Evolutionary conservation across 2,113 vertebrate genomes (phyloP), one percentile per base, ranked within the genome.

Genomic region (Urocitellus parryii): DNA sequence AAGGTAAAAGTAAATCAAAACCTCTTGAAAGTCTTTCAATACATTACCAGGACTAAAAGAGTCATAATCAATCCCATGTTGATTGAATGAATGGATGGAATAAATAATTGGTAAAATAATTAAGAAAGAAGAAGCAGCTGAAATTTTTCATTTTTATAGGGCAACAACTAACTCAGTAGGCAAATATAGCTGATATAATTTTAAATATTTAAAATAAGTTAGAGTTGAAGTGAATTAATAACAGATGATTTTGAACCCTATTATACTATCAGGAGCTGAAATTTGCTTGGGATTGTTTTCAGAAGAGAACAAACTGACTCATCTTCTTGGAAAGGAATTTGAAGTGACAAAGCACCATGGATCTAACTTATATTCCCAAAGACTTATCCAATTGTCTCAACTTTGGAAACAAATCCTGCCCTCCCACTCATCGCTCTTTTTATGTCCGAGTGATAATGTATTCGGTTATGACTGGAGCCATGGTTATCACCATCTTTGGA

Each of bases 401-500:
- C 68, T 93, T 96, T 96, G 96, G 86, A 37, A 98, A 97, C 77
- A 97, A 97, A 83, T 97, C 96, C 48, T 98, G 97, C 14, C 97
- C 97, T 89, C 91, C 96, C 63, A 97, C 88, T 70, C 88, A 32
- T 14, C 83, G 74, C 48, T 74, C 96, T 72, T 89, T 97, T 42
- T 86, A 93, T 0, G 34, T 97, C 8, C 96, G 97, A 51, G 7
- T 88, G 32, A n/a, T 95, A 3, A 94, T 98, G 96, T 98, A 98
- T 24, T 82, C 65, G 0, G 32, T 98, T 39, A 90, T 98, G 97
- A 82, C 77, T 3, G 90, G 85, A 84, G 96, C 96, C 91, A 95
- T 96, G 93, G 32, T 97, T 5, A 95, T 98, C 42, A 98, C 97
- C 0, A 48, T 98, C 51, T 95, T 98, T 29, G 98, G 97, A 18